Base-by-base conservation (phyloP, 2,113 vertebrate genomes). In the Calonectris borealis region DNA sequence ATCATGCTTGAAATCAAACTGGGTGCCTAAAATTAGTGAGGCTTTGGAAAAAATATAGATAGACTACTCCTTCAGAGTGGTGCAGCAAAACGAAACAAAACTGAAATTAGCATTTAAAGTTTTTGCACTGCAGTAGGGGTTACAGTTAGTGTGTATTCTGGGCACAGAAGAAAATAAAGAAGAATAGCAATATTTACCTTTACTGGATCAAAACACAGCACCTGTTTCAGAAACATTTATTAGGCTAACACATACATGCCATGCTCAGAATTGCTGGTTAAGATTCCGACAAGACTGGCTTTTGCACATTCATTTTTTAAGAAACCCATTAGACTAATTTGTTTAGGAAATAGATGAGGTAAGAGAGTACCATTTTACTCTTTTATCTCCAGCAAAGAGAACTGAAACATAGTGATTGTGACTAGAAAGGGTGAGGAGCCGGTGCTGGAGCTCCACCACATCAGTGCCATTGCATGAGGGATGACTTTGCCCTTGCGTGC, bases 381-480 rank as follows among this genome's bases (percentile, higher is more conserved):
- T 42, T 75, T 60, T 58, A 14, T 13, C 38, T 52, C 20, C 89
- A 55, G 46, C 42, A 20, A 57, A 21, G 40, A 54, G 44, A 61
- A 31, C 22, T 10, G 58, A 34, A 38, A 32, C 1, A 2, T 32
- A 4, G 10, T 4, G n/a, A 27, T 38, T 31, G 24, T 20, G 57
- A 24, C 6, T 22, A 1, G 52, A 16, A 42, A 22, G 65, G 48
- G 48, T 26, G 70, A 79, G 73, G 18, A 64, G 83, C 10, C 1
- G 2, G 1, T 16, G 46, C 42, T 32, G 76, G 4, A 54, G 60
- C 69, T 49, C 16, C 16, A 7, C 11, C 36, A 1, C 38, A 9
- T 1, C 32, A 2, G 18, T 1, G 60, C 46, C 26, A 11, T 1
- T 13, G 55, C 5, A 0, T 3, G 38, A 78, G 0, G 27, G 83